A percentile compares a stretch with the other conserved stretches of the same genome.
These are phyloP conservation scores for Metallyticus violacea DNA, from an alignment of 2,888 invertebrate genomes.

Conservation along the genomic window DNA sequence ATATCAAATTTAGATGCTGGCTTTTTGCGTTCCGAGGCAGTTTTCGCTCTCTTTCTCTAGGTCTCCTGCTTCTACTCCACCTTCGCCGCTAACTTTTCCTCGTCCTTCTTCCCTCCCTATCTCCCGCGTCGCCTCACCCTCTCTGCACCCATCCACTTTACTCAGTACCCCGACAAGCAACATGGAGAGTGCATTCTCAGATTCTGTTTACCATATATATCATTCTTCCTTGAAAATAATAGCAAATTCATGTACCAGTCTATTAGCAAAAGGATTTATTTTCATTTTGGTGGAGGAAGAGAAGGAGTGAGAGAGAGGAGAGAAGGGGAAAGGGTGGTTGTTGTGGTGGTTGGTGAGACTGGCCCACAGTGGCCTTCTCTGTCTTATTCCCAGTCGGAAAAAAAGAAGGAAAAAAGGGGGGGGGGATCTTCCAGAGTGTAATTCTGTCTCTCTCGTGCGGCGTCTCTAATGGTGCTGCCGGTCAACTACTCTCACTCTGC, in stretches of 20 bases:
- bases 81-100: constrained; percentile 34
- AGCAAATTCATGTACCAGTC: constrained; percentile 55
- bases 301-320: neutral
- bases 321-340: neutral
- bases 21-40: constrained; percentile 30
- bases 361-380: neutral
- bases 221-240: constrained; percentile 54
- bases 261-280: constrained; percentile 57
- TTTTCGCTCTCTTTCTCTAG: constrained; percentile 5
- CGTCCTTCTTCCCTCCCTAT: constrained; percentile 40
- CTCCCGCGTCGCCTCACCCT: neutral
- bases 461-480: neutral
- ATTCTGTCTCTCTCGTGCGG: neutral
- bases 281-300: constrained; percentile 46
- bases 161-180: constrained; percentile 27
- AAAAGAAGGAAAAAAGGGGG: neutral
- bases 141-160: constrained; percentile 24
- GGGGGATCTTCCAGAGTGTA: neutral
- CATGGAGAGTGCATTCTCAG: constrained; percentile 48
- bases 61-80: neutral
- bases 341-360: neutral
- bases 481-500: neutral
- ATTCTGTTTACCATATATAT: constrained; percentile 52
- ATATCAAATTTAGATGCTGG: constrained; percentile 33
- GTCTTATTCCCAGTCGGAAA: neutral